Conservation (phyloP, 2,888 invertebrate species). For the Parnassius mnemosyne region DNA sequence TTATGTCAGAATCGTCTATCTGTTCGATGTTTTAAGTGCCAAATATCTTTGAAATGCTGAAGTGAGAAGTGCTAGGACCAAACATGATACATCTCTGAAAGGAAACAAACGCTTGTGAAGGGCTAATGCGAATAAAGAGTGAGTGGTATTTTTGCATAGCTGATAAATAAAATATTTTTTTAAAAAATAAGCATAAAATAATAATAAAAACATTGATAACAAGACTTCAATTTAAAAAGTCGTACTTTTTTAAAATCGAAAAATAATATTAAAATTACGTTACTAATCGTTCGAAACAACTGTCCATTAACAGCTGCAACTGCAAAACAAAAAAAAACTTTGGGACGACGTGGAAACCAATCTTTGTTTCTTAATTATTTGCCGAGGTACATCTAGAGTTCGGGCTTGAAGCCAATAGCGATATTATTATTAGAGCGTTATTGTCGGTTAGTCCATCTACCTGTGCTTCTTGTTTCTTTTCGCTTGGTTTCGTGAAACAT, state of each 20-base stretch:
- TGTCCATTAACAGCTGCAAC: slow-evolving; percentile 6
- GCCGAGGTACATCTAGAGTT: slow-evolving; percentile 47
- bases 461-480: slow-evolving; percentile 51
- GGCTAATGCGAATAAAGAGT: not conserved
- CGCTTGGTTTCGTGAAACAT: slow-evolving; percentile 20
- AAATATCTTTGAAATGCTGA: slow-evolving; percentile 7
- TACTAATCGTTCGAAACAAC: slow-evolving; percentile 9
- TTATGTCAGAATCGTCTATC: slow-evolving; percentile 24
- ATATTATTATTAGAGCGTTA: slow-evolving; percentile 74
- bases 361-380: slow-evolving; percentile 39
- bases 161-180: slow-evolving; percentile 1
- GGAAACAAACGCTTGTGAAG: not conserved
- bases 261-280: not conserved
- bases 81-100: not conserved
- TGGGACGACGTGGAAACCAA: slow-evolving; percentile 16
- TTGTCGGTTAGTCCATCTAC: slow-evolving; percentile 58
- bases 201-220: no score
- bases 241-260: not conserved
- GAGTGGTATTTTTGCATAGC: not conserved
- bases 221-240: no score
- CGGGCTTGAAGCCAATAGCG: slow-evolving; percentile 66
- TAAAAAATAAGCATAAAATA: no score
- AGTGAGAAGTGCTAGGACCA: slow-evolving; percentile 5
- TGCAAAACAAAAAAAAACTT: slow-evolving; percentile 20
- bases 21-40: slow-evolving; percentile 1